Evolutionary conservation across 2,888 invertebrate genomes (phyloP).

Genomic region (Patella caerulea): DNA sequence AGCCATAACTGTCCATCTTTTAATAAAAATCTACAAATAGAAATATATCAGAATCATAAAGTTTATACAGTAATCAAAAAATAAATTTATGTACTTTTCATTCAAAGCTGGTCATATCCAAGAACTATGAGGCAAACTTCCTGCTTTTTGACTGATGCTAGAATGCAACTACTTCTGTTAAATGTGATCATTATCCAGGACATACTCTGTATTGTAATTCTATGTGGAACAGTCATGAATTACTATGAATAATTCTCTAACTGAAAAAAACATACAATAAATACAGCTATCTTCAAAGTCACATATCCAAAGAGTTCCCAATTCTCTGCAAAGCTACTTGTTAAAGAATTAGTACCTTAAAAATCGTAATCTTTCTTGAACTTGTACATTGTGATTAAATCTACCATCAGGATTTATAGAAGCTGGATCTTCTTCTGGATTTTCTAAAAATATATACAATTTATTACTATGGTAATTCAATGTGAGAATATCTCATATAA

Average conservation of each 20-base stretch:
- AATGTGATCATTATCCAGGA: too few relatives aligned
- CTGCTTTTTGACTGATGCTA: too few relatives aligned
- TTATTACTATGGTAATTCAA: too few relatives aligned
- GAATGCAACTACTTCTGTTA: too few relatives aligned
- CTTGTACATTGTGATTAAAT: slow-evolving; percentile 92
- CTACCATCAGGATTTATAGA: slow-evolving; percentile 80
- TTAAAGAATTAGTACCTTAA: slow-evolving; percentile 72
- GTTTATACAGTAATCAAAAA: too few relatives aligned
- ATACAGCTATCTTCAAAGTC: not conserved
- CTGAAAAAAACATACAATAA: not conserved
- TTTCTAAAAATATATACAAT: slow-evolving; percentile 74
- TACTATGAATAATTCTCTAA: not conserved
- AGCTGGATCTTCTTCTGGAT: slow-evolving; percentile 82
- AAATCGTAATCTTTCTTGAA: slow-evolving; percentile 93
- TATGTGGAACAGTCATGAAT: too few relatives aligned
- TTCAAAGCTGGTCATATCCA: too few relatives aligned
- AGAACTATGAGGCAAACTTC: too few relatives aligned
- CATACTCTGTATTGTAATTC: too few relatives aligned
- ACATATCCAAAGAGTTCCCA: not conserved
- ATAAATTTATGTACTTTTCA: too few relatives aligned
- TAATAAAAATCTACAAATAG: slow-evolving; percentile 65
- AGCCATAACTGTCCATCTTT: slow-evolving; percentile 95
- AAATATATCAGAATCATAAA: too few relatives aligned
- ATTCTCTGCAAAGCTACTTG: not conserved
- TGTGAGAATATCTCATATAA: too few relatives aligned